These are phyloP conservation scores for Sinocyclocheilus maitianheensis DNA, from an alignment of 2,113 vertebrate genomes.

Conservation along the genomic window DNA sequence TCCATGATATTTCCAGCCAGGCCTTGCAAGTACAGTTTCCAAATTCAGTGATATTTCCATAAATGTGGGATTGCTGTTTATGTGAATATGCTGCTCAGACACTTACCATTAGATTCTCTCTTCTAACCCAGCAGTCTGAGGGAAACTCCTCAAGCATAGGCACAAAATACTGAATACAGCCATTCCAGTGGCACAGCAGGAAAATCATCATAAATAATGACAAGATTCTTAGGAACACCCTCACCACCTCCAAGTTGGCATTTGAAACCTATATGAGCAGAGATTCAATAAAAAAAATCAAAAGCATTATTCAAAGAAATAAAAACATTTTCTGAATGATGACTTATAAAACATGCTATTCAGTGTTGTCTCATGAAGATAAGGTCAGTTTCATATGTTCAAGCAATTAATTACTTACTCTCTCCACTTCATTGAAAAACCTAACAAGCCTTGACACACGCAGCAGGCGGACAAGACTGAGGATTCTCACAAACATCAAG, in stretches of 20 bases:
- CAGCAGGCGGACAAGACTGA: slow-evolving; percentile 73
- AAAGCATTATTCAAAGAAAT: not conserved
- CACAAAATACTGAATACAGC: slow-evolving; percentile 79
- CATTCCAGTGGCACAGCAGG: slow-evolving; percentile 78
- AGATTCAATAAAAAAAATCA: not conserved
- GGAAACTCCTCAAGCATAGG: slow-evolving; percentile 78
- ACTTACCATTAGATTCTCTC: slow-evolving; percentile 75
- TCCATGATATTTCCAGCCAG: not conserved
- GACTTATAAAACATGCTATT: not conserved
- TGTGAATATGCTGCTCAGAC: not conserved
- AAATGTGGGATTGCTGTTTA: not conserved
- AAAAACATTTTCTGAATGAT: not conserved
- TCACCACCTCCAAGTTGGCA: slow-evolving; percentile 73
- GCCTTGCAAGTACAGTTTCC: not conserved
- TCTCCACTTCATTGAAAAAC: slow-evolving; percentile 77
- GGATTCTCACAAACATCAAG: slow-evolving; percentile 76
- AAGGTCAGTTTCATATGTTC: not conserved
- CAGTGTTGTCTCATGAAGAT: not conserved
- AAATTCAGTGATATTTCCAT: not conserved
- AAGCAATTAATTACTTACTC: slow-evolving; percentile 62
- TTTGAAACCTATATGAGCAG: slow-evolving; percentile 67
- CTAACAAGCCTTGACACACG: slow-evolving; percentile 72
- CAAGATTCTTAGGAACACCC: slow-evolving; percentile 71
- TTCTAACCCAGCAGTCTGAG: slow-evolving; percentile 74
- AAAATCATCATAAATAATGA: slow-evolving; percentile 77